Conservation (phyloP, 2,113 vertebrate genomes). For the Sitta europaea region DNA sequence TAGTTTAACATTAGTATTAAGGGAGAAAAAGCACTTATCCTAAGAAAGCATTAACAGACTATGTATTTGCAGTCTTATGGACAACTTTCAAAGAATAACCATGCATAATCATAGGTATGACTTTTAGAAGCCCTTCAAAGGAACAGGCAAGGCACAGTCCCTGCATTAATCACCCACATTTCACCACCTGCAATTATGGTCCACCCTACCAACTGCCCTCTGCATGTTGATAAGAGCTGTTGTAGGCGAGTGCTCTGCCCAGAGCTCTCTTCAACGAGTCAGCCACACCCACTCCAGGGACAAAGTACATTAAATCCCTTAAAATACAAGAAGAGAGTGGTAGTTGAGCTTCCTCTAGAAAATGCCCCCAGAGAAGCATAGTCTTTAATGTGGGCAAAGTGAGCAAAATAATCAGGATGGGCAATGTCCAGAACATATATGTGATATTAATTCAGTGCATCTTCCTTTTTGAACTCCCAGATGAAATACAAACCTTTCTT, state of each 20-base stretch:
- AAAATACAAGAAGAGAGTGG: not conserved
- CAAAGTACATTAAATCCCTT: not conserved
- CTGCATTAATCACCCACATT: not conserved
- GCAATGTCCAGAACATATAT: not conserved
- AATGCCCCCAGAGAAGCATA: not conserved
- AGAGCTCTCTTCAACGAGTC: not conserved
- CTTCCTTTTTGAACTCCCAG: not conserved
- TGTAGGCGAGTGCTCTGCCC: not conserved
- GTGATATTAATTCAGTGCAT: not conserved
- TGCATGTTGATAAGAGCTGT: fast-evolving
- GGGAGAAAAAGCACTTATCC: not conserved
- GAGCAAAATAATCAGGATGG: not conserved
- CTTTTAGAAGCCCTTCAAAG: not conserved
- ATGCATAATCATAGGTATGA: not conserved
- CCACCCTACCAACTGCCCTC: not conserved
- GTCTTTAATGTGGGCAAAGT: not conserved
- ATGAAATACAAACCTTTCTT: not conserved
- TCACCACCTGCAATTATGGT: not conserved
- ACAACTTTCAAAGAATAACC: not conserved
- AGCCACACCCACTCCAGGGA: not conserved
- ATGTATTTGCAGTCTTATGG: not conserved
- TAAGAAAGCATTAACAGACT: not conserved
- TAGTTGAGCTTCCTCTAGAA: not conserved
- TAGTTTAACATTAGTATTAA: not conserved
- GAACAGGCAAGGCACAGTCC: not conserved